Conservation (phyloP, 2,888 invertebrate genomes). For the Chymomyza procnemis region DNA sequence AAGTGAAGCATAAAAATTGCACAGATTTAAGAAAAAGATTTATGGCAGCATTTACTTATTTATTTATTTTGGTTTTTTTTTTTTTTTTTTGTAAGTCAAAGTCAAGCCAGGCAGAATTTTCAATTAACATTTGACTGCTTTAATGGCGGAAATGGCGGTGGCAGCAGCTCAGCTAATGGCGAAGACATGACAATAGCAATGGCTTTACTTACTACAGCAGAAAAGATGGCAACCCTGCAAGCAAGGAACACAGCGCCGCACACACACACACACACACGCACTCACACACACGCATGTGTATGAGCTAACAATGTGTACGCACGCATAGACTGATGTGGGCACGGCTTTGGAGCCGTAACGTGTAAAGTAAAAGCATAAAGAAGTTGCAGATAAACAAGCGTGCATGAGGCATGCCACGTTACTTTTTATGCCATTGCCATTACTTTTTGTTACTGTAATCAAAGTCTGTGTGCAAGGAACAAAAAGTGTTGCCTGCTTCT, state of each 20-base stretch:
- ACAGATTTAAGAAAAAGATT: neutral
- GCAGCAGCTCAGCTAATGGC: constrained; percentile 45
- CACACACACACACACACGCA: constrained; percentile 35
- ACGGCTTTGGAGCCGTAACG: neutral
- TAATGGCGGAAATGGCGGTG: constrained; percentile 24
- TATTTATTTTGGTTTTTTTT: no score
- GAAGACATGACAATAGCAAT: constrained; percentile 68
- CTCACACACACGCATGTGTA: constrained; percentile 19
- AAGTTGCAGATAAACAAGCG: constrained; percentile 48
- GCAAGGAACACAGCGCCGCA: no score
- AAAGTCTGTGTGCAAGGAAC: constrained; percentile 43
- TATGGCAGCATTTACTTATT: no score
- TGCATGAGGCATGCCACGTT: constrained; percentile 23
- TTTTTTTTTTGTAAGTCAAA: neutral
- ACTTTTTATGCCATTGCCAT: constrained; percentile 15
- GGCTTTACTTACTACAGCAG: constrained; percentile 44
- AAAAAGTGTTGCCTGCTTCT: constrained; percentile 49
- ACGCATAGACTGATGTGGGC: constrained; percentile 43
- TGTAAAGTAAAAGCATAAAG: neutral
- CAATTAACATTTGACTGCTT: constrained; percentile 64
- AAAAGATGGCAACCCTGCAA: constrained; percentile 41
- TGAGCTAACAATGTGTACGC: constrained; percentile 48
- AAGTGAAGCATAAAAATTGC: constrained; percentile 73
- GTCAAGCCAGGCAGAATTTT: constrained; percentile 44
- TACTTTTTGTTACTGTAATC: constrained; percentile 59